Evolutionary conservation across 1,140 invertebrate species (phyloP).

Genomic region (Acyrthosiphon pisum): DNA sequence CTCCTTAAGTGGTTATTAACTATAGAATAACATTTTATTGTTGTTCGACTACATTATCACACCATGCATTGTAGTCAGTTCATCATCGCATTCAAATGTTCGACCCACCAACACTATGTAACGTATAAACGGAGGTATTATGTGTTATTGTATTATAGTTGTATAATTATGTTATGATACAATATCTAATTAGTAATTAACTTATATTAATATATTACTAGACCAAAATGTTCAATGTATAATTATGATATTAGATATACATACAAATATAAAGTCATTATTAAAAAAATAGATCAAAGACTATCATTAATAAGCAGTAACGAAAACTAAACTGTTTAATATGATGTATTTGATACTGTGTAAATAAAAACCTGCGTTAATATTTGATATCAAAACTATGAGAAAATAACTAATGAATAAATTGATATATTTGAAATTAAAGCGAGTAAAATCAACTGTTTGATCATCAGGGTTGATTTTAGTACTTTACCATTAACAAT

Average conservation of each 20-base stretch:
- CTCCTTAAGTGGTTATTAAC: no score
- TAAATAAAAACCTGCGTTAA: not conserved
- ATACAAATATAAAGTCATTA: not conserved
- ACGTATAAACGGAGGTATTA: not conserved
- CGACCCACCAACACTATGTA: not conserved
- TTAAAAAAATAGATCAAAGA: not conserved
- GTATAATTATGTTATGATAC: not conserved
- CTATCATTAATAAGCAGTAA: not conserved
- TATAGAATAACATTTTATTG: no score
- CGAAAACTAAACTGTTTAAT: not conserved
- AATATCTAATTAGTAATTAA: not conserved
- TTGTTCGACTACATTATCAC: not conserved
- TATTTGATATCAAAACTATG: not conserved
- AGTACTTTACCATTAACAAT: not conserved
- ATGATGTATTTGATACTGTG: not conserved
- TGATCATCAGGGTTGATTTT: not conserved
- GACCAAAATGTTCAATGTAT: not conserved
- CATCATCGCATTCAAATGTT: not conserved
- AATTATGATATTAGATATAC: not conserved
- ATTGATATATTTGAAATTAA: not conserved
- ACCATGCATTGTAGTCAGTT: not conserved
- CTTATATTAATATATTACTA: not conserved
- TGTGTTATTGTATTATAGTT: no score
- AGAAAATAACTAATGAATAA: not conserved
- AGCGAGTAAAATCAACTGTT: not conserved